Evolutionary conservation across 2,797 vertebrate species (phyloP).

Genomic region (Sebastes taczanowskii): DNA sequence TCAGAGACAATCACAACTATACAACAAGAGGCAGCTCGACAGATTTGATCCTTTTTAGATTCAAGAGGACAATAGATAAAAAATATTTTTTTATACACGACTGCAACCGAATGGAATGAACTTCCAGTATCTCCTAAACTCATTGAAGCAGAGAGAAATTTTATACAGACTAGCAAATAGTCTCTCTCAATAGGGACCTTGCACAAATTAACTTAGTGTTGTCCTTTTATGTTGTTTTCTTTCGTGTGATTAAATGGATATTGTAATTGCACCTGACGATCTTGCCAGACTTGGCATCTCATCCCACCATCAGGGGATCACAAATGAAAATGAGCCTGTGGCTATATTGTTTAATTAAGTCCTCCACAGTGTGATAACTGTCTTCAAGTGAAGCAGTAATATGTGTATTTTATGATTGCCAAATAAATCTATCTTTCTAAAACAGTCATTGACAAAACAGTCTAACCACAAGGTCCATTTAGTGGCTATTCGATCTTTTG

Average conservation of each 20-base stretch:
- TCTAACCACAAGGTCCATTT: background rate
- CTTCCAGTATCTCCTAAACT: no score
- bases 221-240: background rate
- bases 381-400: background rate
- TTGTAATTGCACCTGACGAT: background rate
- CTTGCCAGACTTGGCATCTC: no score
- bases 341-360: no score
- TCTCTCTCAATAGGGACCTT: no score
- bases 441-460: background rate
- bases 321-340: no score
- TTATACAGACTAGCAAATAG: background rate
- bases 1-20: no score
- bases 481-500: background rate
- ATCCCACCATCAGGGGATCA: no score
- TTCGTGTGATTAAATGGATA: background rate
- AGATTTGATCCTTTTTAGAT: background rate
- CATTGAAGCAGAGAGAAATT: background rate
- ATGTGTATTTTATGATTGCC: background rate
- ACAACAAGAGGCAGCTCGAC: background rate
- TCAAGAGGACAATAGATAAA: background rate
- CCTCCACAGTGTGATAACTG: no score
- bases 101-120: background rate
- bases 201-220: background rate
- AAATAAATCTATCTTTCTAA: background rate
- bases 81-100: background rate